Conservation (phyloP, 1,140 invertebrate species). For the Pollicipes pollicipes region DNA sequence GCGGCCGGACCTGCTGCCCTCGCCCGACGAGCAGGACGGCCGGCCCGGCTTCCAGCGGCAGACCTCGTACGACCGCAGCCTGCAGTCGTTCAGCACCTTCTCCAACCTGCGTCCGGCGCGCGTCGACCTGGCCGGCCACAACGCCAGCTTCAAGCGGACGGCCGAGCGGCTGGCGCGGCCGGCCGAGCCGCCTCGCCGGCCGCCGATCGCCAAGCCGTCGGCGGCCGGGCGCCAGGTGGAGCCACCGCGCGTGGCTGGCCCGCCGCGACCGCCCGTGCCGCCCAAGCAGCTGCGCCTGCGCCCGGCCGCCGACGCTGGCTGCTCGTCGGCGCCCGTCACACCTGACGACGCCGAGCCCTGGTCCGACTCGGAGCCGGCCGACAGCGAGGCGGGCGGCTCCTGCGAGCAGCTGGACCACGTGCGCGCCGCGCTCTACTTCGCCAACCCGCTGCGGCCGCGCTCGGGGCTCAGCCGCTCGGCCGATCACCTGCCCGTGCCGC, state of each 20-base stretch:
- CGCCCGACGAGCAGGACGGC: background rate
- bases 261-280: background rate
- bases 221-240: background rate
- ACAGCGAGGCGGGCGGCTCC: background rate
- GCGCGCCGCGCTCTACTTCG: background rate
- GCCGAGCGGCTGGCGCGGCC: background rate
- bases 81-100: background rate
- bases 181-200: background rate
- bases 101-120: background rate
- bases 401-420: background rate
- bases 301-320: background rate
- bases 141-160: conserved; percentile 5
- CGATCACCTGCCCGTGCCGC: background rate
- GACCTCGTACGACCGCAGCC: background rate
- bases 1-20: background rate
- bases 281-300: background rate
- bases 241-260: background rate
- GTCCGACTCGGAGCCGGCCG: background rate
- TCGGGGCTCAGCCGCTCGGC: background rate
- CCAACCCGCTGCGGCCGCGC: background rate
- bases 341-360: background rate
- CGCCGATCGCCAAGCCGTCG: too few species aligned
- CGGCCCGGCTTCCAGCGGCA: background rate
- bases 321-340: background rate
- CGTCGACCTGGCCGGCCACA: background rate